Percentiles rank a stretch among this genome's conserved stretches.
Conservation (phyloP, 2,113 vertebrate genomes). For the Nycticryphes semicollaris region DNA sequence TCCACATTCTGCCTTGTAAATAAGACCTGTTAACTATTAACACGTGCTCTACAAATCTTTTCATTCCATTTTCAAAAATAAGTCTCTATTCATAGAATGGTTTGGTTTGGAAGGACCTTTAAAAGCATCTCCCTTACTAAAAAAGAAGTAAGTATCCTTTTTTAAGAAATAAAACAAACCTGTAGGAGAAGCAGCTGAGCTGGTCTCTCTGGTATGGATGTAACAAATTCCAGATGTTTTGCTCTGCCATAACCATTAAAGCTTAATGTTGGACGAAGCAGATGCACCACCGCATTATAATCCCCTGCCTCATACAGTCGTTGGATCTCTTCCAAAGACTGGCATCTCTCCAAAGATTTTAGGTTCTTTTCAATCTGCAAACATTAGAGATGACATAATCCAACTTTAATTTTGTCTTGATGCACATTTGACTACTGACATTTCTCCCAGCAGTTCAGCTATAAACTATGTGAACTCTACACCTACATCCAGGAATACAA, state of each 20-base stretch:
- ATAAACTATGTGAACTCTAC: neutral
- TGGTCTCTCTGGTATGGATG: slow-evolving; percentile 91
- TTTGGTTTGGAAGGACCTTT: neutral
- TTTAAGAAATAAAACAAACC: slow-evolving; percentile 68
- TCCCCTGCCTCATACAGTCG: slow-evolving; percentile 90
- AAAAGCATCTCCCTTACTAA: neutral
- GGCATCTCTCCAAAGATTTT: slow-evolving; percentile 95
- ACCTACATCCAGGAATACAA: neutral
- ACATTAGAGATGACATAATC: neutral
- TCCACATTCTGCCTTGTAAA: neutral
- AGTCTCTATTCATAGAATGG: neutral
- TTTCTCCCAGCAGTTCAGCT: neutral
- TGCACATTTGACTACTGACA: neutral
- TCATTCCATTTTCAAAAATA: neutral
- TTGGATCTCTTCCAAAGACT: slow-evolving; percentile 97
- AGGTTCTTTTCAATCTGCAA: slow-evolving; percentile 94
- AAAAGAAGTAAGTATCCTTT: neutral
- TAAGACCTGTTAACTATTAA: neutral
- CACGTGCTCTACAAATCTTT: neutral
- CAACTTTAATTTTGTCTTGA: neutral
- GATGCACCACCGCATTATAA: slow-evolving; percentile 87
- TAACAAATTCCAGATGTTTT: slow-evolving; percentile 90
- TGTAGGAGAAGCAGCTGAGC: slow-evolving; percentile 94
- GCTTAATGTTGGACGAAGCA: slow-evolving; percentile 89
- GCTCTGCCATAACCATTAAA: slow-evolving; percentile 78